A percentile compares a stretch with the other conserved stretches of the same genome.
phyloP scores from a whole-genome alignment of 2,113 vertebrate genomes.

The Phrynosoma blainvillii region DNA sequence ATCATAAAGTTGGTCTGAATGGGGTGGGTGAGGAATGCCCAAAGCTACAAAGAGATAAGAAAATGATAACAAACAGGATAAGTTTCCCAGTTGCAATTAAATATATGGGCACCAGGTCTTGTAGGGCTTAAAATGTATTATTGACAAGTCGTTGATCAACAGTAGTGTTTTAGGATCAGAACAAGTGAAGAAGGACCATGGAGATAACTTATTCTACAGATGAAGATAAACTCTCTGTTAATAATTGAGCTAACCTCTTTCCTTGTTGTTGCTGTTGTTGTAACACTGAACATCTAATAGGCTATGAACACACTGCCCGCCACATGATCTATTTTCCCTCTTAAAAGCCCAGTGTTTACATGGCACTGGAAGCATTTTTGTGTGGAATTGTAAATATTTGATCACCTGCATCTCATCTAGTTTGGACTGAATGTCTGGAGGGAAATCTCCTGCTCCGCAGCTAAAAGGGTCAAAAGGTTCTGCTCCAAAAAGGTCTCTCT shows the following conservation, averaged over 20 bases:
- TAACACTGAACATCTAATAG: neutral
- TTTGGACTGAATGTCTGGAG: constrained; percentile 96
- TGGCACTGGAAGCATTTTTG: neutral
- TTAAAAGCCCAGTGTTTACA: neutral
- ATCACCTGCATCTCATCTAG: constrained; percentile 99
- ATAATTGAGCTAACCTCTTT: neutral
- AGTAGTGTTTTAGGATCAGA: neutral
- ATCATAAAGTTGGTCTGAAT: neutral
- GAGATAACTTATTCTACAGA: neutral
- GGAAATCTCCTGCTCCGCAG: constrained; percentile 93
- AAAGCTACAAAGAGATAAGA: neutral
- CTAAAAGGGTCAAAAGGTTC: constrained; percentile 98
- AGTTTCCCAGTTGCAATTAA: neutral
- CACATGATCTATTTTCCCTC: neutral
- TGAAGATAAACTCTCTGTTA: neutral
- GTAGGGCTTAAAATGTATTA: neutral
- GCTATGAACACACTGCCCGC: neutral
- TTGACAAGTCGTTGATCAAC: neutral
- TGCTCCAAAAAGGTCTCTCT: constrained; percentile 95
- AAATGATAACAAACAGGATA: neutral
- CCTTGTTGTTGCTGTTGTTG: fast-evolving
- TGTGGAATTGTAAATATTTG: constrained; percentile 22
- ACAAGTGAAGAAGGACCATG: no score
- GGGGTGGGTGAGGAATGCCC: no score
- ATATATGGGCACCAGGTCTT: neutral